Evolutionary conservation across 2,888 invertebrate species (phyloP).

Genomic region (Tetragnatha montana): DNA sequence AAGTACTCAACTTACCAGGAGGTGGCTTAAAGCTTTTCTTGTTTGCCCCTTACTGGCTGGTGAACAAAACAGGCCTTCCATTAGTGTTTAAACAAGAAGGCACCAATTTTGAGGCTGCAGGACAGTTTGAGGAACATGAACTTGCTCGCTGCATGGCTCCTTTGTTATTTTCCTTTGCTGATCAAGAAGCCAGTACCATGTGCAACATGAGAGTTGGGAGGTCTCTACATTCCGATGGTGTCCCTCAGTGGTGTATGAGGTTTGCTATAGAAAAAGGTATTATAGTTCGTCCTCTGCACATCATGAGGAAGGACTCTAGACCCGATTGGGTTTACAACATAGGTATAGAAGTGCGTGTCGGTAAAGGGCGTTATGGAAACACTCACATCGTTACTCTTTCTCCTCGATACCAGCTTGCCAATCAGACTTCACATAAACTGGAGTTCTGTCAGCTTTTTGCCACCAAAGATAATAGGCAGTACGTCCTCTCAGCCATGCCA

Average conservation of each 20-base stretch:
- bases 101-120: slow-evolving; percentile 83
- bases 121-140: slow-evolving; percentile 96
- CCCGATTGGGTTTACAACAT: slow-evolving; percentile 87
- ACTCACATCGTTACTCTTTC: slow-evolving; percentile 95
- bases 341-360: slow-evolving; percentile 91
- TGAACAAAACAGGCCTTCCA: slow-evolving; percentile 97
- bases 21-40: slow-evolving; percentile 83
- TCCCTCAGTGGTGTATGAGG: slow-evolving; percentile 86
- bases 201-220: slow-evolving; percentile 83
- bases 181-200: slow-evolving; percentile 87
- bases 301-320: slow-evolving; percentile 80
- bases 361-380: slow-evolving; percentile 90
- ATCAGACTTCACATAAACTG: slow-evolving; percentile 85
- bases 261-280: slow-evolving; percentile 90
- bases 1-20: slow-evolving; percentile 80
- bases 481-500: slow-evolving; percentile 86
- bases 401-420: slow-evolving; percentile 94
- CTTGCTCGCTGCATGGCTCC: slow-evolving; percentile 93
- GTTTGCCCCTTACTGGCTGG: slow-evolving; percentile 93
- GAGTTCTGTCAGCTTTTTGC: slow-evolving; percentile 93
- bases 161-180: slow-evolving; percentile 93
- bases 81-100: slow-evolving; percentile 95
- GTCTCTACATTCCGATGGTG: slow-evolving; percentile 78
- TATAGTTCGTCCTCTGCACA: slow-evolving; percentile 81
- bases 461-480: slow-evolving; percentile 79